Evolutionary conservation across 2,113 vertebrate genomes (phyloP), one percentile per base, ranked within the genome.

Genomic region (Oxygymnocypris stewartii): DNA sequence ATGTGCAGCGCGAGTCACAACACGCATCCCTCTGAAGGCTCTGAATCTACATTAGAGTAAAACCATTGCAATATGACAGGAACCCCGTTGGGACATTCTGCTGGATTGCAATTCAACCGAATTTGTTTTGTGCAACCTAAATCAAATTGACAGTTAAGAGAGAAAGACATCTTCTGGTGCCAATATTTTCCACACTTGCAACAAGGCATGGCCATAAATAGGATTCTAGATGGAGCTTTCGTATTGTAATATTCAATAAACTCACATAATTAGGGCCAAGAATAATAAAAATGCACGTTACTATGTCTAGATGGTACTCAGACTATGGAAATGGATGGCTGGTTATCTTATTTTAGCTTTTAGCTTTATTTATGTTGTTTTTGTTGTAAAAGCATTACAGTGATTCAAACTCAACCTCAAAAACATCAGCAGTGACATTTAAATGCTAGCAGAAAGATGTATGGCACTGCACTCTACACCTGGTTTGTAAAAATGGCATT

Each of bases 401-500:
- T 57, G 47, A 57, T 78, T 54, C 76, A 84, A 84, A 73, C 82
- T 74, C 67, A 54, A 54, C 76, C 49, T 61, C 57, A 80, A 37
- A 54, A 74, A 84, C 49, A 84, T 84, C 82, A 74, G 49, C 67
- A 59, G 69, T 84, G 82, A 74, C 82, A 74, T 84, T 84, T 75
- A 84, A 84, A 84, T 83, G 81, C 81, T 71, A 71, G 63, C 79
- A 51, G 81, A n/a, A 42, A 74, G 51, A 57, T 84, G 82, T 42
- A 82, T 28, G 42, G 79, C 79, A 44, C 59, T 44, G 47, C 42
- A 2, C 40, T 51, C 67, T 35, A 51, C 82, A 73, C 57, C 82
- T 73, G 12, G 25, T 84, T 84, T 84, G 82, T 71, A 84, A 84
- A 84, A 84, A 84, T 84, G 82, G 28, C 82, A 74, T 84, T 84